Conservation (phyloP, 2,113 vertebrate species). For the Serilophus lunatus region DNA sequence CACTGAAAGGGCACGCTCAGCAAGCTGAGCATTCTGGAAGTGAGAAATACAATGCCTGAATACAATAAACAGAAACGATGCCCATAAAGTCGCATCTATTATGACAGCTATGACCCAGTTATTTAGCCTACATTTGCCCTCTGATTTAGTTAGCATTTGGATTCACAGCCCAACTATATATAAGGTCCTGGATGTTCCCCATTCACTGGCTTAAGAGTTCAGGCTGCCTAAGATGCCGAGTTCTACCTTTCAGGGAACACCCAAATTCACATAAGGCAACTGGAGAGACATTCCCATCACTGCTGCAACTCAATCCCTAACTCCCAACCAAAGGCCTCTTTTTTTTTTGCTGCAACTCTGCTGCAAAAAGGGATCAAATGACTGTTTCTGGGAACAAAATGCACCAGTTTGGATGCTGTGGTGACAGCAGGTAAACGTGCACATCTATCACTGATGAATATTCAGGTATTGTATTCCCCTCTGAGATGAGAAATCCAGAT, state of each 20-base stretch:
- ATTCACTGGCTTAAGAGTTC: not conserved
- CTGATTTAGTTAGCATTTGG: not conserved
- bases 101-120: not conserved
- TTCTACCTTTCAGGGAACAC: not conserved
- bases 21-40: not conserved
- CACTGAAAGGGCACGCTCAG: not conserved
- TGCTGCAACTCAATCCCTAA: not conserved
- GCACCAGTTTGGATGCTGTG: not conserved
- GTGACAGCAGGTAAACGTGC: not conserved
- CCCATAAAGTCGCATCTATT: not conserved
- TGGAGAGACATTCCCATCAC: not conserved
- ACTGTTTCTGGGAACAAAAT: not conserved
- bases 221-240: not conserved
- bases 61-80: not conserved
- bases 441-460: not conserved
- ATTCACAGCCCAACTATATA: not conserved
- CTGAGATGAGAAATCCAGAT: not conserved
- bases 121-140: not conserved
- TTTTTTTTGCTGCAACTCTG: not conserved
- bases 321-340: not conserved
- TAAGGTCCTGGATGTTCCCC: not conserved
- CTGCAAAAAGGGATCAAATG: not conserved
- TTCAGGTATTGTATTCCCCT: not conserved
- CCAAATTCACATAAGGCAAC: not conserved
- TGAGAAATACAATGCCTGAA: not conserved